Conservation (phyloP, 2,113 vertebrate genomes). For the Dromiciops gliroides region DNA sequence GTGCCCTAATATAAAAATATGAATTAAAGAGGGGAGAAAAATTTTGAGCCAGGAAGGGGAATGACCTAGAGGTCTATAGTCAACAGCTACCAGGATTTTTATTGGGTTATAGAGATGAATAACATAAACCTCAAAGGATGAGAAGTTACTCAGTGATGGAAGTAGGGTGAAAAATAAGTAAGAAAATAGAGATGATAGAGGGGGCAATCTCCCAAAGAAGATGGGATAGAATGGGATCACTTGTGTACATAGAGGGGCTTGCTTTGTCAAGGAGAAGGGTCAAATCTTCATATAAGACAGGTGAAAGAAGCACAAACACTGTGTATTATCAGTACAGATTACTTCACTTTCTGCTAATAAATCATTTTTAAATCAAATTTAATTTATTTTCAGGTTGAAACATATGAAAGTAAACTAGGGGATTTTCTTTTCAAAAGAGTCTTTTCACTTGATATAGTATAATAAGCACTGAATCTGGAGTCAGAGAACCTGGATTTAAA, state of each 20-base stretch:
- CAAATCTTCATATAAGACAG: background rate
- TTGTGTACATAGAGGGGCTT: background rate
- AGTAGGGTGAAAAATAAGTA: background rate
- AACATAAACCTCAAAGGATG: background rate
- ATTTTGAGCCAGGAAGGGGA: background rate
- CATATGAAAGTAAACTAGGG: background rate
- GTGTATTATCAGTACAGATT: background rate
- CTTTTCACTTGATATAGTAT: background rate
- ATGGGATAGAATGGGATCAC: background rate
- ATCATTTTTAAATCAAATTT: background rate
- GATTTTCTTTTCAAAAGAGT: background rate
- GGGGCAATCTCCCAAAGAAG: background rate
- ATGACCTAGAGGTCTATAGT: background rate
- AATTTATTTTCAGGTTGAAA: background rate
- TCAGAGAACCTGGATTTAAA: too few species aligned
- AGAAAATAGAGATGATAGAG: background rate
- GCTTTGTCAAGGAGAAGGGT: background rate
- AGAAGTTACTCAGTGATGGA: background rate
- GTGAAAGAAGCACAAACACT: background rate
- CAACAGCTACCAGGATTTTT: background rate
- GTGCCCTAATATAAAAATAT: background rate
- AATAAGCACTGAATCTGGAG: too few species aligned
- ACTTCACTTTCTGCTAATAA: background rate
- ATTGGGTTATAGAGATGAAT: background rate
- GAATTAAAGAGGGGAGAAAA: background rate